These are phyloP conservation scores for Horisme vitalbata DNA, from an alignment of 2,888 invertebrate species.

Conservation along the genomic window DNA sequence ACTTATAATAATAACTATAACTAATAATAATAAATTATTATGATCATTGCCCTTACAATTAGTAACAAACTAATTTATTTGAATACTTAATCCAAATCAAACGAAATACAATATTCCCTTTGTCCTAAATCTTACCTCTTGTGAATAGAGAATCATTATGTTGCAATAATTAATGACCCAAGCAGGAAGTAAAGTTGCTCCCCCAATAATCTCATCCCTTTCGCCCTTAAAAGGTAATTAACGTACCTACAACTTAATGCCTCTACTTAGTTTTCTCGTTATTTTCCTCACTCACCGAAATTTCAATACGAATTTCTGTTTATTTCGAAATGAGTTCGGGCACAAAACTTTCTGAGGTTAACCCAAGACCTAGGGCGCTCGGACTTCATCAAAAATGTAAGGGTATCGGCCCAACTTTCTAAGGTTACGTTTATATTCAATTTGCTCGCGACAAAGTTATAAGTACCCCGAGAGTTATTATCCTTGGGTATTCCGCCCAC, in stretches of 20 bases:
- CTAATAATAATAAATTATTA: too few species aligned
- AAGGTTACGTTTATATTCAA: conserved; percentile 24
- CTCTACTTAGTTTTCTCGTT: conserved; percentile 31
- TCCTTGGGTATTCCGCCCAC: too few species aligned
- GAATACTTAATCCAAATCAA: too few species aligned
- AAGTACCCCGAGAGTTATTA: conserved; percentile 5
- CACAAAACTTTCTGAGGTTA: conserved; percentile 27
- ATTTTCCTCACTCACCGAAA: conserved; percentile 29
- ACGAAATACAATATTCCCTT: too few species aligned
- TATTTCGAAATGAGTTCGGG: conserved; percentile 17
- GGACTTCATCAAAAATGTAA: conserved; percentile 31
- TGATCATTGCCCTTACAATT: too few species aligned
- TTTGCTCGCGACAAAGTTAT: conserved; percentile 21
- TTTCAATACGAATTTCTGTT: conserved; percentile 21
- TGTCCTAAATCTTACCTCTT: conserved; percentile 1
- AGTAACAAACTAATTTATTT: too few species aligned
- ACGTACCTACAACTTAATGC: conserved; percentile 36
- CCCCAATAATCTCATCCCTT: conserved; percentile 45
- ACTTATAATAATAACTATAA: too few species aligned
- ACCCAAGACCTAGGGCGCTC: conserved; percentile 17
- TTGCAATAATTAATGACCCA: conserved; percentile 33
- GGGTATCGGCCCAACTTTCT: conserved; percentile 27
- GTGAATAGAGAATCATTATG: conserved; percentile 19
- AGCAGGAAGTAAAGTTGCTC: conserved; percentile 34
- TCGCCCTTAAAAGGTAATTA: conserved; percentile 44